phyloP scores from a whole-genome alignment of 2,888 invertebrate species.

The Pyrrhosoma nymphula region DNA sequence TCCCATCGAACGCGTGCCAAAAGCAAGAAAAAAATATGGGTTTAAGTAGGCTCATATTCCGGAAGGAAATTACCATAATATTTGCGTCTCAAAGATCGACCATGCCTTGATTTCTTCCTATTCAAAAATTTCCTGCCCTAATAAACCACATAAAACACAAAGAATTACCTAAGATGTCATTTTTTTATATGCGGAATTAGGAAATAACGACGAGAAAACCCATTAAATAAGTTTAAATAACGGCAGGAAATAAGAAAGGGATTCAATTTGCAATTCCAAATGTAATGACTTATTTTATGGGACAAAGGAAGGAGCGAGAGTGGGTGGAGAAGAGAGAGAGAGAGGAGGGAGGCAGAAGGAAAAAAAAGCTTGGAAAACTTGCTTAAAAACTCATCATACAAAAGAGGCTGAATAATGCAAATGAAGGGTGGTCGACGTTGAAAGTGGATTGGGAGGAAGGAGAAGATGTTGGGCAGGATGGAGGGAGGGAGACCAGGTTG shows the following conservation, averaged over 20 bases:
- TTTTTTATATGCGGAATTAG: neutral
- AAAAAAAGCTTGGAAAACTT: conserved; percentile 33
- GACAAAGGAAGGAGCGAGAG: conserved; percentile 40
- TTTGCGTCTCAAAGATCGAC: neutral
- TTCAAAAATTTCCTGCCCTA: neutral
- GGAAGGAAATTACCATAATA: neutral
- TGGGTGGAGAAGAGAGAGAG: neutral
- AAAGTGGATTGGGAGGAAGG: neutral
- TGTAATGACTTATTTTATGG: conserved; percentile 34
- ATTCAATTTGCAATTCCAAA: conserved; percentile 66
- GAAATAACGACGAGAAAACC: conserved; percentile 13
- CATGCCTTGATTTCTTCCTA: neutral
- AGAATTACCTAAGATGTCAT: neutral
- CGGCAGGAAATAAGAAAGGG: conserved; percentile 47
- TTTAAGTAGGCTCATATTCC: neutral
- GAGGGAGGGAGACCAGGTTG: neutral
- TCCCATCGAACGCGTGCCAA: neutral
- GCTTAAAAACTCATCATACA: conserved; percentile 57
- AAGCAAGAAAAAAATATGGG: neutral
- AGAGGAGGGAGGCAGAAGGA: neutral
- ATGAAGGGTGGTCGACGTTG: conserved; percentile 16
- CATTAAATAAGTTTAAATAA: conserved; percentile 49
- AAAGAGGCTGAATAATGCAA: conserved; percentile 64
- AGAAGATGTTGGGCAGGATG: neutral
- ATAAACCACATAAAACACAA: neutral